Percentiles rank a stretch among this genome's conserved stretches.
phyloP scores from a whole-genome alignment of 2,888 invertebrate genomes.

The Craniophora ligustri region DNA sequence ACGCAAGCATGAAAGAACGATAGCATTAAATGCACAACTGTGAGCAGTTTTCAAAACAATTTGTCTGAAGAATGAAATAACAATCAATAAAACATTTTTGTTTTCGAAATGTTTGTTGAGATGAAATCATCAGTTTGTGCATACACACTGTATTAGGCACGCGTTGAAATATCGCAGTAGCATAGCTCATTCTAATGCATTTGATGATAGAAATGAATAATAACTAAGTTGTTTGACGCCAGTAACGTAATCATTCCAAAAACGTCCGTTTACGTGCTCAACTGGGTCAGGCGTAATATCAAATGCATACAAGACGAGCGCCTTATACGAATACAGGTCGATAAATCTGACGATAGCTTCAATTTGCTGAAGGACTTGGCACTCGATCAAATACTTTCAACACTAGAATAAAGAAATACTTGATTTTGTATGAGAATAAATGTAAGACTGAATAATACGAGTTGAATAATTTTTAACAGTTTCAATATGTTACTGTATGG shows the following conservation, averaged over 20 bases:
- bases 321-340: slow-evolving; percentile 32
- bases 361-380: slow-evolving; percentile 36
- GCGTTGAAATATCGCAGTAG: slow-evolving; percentile 27
- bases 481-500: slow-evolving; percentile 31
- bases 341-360: slow-evolving; percentile 33
- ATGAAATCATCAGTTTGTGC: slow-evolving; percentile 24
- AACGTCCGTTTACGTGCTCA: slow-evolving; percentile 23
- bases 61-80: slow-evolving; percentile 17
- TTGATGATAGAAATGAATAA: slow-evolving; percentile 33
- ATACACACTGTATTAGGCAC: slow-evolving; percentile 11
- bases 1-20: slow-evolving; percentile 11
- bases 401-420: slow-evolving; percentile 23
- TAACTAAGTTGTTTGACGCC: slow-evolving; percentile 15
- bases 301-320: slow-evolving; percentile 27
- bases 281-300: slow-evolving; percentile 34
- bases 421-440: slow-evolving; percentile 9
- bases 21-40: slow-evolving; percentile 11
- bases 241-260: slow-evolving; percentile 37
- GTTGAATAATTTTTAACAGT: slow-evolving; percentile 26
- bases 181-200: slow-evolving; percentile 35
- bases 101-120: slow-evolving; percentile 27
- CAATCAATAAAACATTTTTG: slow-evolving; percentile 28
- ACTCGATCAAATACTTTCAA: slow-evolving; percentile 41
- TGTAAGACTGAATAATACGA: slow-evolving; percentile 20
- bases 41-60: slow-evolving; percentile 22